Base-by-base conservation (phyloP, 2,888 invertebrate genomes). In the Amitus sp. region DNA sequence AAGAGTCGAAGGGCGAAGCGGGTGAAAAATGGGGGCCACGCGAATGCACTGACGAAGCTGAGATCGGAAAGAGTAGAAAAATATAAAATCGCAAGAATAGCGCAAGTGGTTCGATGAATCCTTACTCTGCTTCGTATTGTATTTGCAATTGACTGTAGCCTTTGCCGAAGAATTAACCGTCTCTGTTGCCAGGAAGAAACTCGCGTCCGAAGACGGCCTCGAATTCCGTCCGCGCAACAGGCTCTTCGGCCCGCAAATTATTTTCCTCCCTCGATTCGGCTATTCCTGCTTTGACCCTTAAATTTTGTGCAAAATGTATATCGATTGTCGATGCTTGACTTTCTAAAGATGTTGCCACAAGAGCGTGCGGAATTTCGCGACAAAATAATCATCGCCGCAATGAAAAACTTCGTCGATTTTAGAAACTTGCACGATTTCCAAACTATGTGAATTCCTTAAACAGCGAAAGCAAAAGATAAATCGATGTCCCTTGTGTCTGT, bases 251-350 rank as follows among this genome's bases (percentile, higher is more conserved):
- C n/a, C n/a, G n/a, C n/a, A n/a, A n/a, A n/a, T n/a, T n/a, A n/a
- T 39, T 27, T 45, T 45, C 30, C 18, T 34, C 20, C 3, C 43
- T 12, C 39, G 43, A 9, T 43, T n/a, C 47, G 46, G 15, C 37
- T 37, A 37, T 37, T 28, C 27, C 19, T 63, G 34, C 33, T 48
- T 59, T 48, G 50, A 51, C 53, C 55, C 50, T 53, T 65, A 55
- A 40, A 57, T 58, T 57, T 57, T 60, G 58, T 54, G 65, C 66
- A 70, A 70, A 73, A 73, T 69, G 67, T 73, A 75, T 71, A 76
- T 78, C 75, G 81, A 82, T 82, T 81, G 81, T 81, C 81, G 77
- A 79, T 78, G 81, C 81, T 80, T 75, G 77, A 80, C 80, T 80
- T 81, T 82, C 80, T 74, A 72, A 71, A 70, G 63, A 53, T 53